Evolutionary conservation across 2,888 invertebrate genomes (phyloP).

Genomic region (Phymatocera aterrima): DNA sequence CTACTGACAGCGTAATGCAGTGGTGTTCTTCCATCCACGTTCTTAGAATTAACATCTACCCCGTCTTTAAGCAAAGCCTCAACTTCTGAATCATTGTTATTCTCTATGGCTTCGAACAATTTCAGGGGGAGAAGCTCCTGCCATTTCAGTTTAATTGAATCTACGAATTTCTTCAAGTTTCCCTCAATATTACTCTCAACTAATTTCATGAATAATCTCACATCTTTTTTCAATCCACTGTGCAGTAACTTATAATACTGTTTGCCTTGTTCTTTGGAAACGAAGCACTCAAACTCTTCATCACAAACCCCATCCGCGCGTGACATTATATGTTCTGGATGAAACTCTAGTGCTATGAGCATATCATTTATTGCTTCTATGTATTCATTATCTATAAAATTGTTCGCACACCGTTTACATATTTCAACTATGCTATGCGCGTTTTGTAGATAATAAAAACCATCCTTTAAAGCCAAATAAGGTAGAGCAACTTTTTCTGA

Average conservation of each 20-base stretch:
- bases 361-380: neutral
- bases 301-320: neutral
- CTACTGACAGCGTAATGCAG: constrained; percentile 55
- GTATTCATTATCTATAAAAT: neutral
- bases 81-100: neutral
- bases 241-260: neutral
- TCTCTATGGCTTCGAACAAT: constrained; percentile 6
- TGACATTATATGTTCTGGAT: neutral
- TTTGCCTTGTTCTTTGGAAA: neutral
- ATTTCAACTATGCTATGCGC: neutral
- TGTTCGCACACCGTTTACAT: constrained; percentile 5
- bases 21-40: constrained; percentile 50
- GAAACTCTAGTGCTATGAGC: neutral
- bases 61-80: neutral
- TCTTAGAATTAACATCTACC: neutral
- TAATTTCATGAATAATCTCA: neutral
- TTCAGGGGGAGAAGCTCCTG: neutral
- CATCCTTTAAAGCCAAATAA: neutral
- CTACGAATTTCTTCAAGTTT: neutral
- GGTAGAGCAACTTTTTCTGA: neutral
- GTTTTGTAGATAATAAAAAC: neutral
- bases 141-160: neutral
- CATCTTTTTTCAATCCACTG: neutral
- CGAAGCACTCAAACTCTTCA: neutral
- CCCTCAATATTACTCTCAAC: constrained; percentile 11